phyloP scores from a whole-genome alignment of 2,888 invertebrate genomes.

The Perizoma affinitatum region DNA sequence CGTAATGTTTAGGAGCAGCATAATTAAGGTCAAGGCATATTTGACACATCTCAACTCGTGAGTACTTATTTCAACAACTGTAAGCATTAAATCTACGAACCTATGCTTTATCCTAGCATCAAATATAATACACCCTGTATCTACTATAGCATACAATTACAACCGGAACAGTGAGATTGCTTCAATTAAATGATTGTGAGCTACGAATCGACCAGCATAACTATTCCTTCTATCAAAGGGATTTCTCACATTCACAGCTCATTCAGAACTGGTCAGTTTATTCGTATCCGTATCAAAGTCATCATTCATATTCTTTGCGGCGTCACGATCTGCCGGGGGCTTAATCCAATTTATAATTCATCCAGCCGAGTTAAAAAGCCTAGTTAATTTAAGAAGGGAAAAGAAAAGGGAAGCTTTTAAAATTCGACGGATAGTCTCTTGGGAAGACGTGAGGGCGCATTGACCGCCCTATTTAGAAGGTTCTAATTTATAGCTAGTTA shows the following conservation, averaged over 20 bases:
- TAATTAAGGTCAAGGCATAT: too few relatives aligned
- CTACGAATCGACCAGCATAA: conserved; percentile 44
- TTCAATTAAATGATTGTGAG: conserved; percentile 75
- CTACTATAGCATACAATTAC: conserved; percentile 56
- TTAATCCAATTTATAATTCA: conserved; percentile 79
- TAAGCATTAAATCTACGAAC: too few relatives aligned
- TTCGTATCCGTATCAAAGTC: conserved; percentile 53
- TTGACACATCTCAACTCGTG: too few relatives aligned
- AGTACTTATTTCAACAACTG: too few relatives aligned
- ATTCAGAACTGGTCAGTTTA: conserved; percentile 42
- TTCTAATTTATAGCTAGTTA: conserved; percentile 45
- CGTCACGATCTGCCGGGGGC: conserved; percentile 77
- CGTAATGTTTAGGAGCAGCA: too few relatives aligned
- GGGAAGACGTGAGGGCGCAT: conserved; percentile 75
- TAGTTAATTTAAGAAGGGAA: conserved; percentile 58
- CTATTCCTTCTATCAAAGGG: conserved; percentile 35
- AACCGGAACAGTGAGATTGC: conserved; percentile 74
- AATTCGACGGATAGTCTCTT: conserved; percentile 61
- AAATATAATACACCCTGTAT: conserved; percentile 4
- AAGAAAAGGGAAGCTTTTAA: conserved; percentile 53
- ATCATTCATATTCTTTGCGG: conserved; percentile 79
- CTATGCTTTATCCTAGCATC: too few relatives aligned
- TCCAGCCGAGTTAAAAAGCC: conserved; percentile 69
- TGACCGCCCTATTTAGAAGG: conserved; percentile 68
- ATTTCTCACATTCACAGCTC: conserved; percentile 40